Conservation (phyloP, 2,797 vertebrate genomes). For the Scolopax bukidnonensis region DNA sequence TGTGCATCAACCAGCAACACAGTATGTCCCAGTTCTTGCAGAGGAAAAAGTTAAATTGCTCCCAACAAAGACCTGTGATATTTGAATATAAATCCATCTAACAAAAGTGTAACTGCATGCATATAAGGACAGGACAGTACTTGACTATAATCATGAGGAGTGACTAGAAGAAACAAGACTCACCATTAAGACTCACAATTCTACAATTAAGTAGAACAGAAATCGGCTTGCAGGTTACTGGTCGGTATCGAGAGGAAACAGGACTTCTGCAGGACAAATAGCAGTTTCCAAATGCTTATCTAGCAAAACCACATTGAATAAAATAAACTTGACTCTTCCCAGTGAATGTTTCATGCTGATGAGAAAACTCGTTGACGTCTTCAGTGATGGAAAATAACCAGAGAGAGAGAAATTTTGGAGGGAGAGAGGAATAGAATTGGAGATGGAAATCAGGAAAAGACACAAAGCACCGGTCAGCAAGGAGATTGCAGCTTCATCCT, state of each 20-base stretch:
- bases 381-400: not conserved
- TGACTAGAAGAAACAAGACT: constrained; percentile 5
- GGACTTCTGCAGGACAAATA: constrained; percentile 32
- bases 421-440: not conserved
- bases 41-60: not conserved
- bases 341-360: not conserved
- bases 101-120: not conserved
- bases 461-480: rapidly evolving
- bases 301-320: constrained; percentile 47
- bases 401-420: not conserved
- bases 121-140: not conserved
- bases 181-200: not conserved
- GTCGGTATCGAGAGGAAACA: not conserved
- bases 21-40: not conserved
- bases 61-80: not conserved
- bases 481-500: not conserved
- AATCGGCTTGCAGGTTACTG: not conserved
- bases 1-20: not conserved
- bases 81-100: constrained; percentile 13
- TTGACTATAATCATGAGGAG: not conserved
- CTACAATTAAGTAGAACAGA: not conserved
- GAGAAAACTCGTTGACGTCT: not conserved
- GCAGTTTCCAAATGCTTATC: constrained; percentile 52
- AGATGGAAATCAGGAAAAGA: not conserved
- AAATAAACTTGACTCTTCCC: constrained; percentile 41